Evolutionary conservation across 2,888 invertebrate genomes (phyloP), one percentile per base, ranked within the genome.

Genomic region (Ophion ventricosus): DNA sequence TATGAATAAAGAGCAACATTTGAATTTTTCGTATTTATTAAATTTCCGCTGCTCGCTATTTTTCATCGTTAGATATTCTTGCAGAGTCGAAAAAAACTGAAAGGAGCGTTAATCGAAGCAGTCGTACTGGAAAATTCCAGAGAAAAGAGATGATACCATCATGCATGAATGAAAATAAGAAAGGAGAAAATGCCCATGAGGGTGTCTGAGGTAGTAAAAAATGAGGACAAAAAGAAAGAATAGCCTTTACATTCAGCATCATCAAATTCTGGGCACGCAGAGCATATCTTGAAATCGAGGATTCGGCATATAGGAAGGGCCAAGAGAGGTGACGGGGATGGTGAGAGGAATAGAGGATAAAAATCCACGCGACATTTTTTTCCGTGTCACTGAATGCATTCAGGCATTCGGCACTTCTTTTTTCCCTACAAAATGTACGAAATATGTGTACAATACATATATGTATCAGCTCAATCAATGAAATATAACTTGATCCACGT

Each of bases 231-330:
- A 61, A n/a, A 40, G 17, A 57, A 75, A 57, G 17, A 61, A 66
- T 59, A 66, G 70, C 56, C 49, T 63, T 64, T 61, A 73, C 69
- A 70, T 84, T 78, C 67, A 59, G 57, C 74, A 57, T 78, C 81
- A 81, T 84, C 84, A 81, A 81, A 84, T 84, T 84, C 84, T 75
- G n/a, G 29, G 81, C 84, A 84, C 84, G 80, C 77, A 74, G 74
- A 77, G 78, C 77, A 80, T 84, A 74, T 70, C 84, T 72, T 56
- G 57, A 26, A 64, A 56, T 40, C 61, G 66, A 40, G 59, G 70
- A 75, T 29, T 56, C 23, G 64, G 26, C 69, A 23, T 35, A 49
- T 40, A 84, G 54, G 66, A 74, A 70, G 64, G 49, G 54, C 57
- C 49, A 25, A 25, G 57, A 17, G 56, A 63, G 67, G 40, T 17